Conservation (phyloP, 2,797 vertebrate species). For the Mycteria americana region DNA sequence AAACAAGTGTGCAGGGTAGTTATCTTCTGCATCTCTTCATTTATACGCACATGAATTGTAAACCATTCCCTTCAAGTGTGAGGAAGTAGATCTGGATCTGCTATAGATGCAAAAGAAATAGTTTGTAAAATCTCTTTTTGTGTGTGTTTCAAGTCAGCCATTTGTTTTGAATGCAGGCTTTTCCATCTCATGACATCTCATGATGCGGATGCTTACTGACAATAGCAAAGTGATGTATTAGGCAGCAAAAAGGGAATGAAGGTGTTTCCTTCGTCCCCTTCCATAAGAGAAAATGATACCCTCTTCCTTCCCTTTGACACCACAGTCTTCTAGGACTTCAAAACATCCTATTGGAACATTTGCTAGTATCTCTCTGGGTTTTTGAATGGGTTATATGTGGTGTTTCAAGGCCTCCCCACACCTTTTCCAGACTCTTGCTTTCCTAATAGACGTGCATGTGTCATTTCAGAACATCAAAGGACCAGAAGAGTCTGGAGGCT, state of each 20-base stretch:
- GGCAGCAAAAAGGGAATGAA: not conserved
- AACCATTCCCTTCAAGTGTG: not conserved
- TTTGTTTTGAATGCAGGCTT: not conserved
- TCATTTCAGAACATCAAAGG: not conserved
- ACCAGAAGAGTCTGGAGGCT: not conserved
- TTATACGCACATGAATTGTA: not conserved
- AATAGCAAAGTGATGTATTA: not conserved
- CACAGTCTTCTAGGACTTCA: not conserved
- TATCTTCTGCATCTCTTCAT: not conserved
- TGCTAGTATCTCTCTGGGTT: not conserved
- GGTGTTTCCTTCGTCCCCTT: not conserved
- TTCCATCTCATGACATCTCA: not conserved
- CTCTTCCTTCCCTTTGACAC: not conserved
- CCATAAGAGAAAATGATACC: not conserved
- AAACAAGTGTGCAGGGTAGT: not conserved
- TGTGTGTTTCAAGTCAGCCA: not conserved
- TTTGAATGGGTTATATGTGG: not conserved
- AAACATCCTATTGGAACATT: not conserved
- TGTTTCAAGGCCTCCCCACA: not conserved
- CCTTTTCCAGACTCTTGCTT: not conserved
- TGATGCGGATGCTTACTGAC: not conserved
- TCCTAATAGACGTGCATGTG: accelerated
- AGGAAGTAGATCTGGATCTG: not conserved
- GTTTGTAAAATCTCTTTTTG: not conserved
- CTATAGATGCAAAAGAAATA: not conserved